Conservation (phyloP, 2,888 invertebrate species). For the Tetragonisca angustula region DNA sequence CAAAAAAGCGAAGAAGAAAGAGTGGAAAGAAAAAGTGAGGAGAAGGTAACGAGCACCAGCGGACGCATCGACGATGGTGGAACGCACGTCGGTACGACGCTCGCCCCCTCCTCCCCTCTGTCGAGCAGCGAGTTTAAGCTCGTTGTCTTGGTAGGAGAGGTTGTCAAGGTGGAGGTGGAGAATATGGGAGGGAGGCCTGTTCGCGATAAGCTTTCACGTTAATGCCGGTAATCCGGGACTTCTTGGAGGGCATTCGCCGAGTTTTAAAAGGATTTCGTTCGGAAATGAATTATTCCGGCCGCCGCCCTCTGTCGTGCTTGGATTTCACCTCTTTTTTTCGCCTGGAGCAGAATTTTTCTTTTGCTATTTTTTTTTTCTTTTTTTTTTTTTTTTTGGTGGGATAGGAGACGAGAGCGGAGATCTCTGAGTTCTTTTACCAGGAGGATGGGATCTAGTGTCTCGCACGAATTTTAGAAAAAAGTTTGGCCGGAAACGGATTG, state of each 20-base stretch:
- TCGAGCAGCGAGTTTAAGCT: conserved; percentile 47
- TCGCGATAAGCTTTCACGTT: conserved; percentile 53
- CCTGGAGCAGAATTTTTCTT: background rate
- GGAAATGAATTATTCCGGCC: conserved; percentile 55
- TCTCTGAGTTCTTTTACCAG: background rate
- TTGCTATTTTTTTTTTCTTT: background rate
- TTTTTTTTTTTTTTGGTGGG: background rate
- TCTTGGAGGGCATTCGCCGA: conserved; percentile 41
- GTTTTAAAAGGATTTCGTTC: conserved; percentile 58
- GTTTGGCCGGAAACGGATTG: background rate
- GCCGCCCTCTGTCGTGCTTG: background rate
- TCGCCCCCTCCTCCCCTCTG: background rate
- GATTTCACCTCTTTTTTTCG: background rate
- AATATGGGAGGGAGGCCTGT: conserved; percentile 32
- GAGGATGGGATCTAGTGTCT: background rate
- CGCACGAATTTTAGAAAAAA: background rate
- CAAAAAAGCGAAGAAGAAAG: conserved; percentile 67
- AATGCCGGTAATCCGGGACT: conserved; percentile 57
- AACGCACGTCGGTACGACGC: conserved; percentile 43
- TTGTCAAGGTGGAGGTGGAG: background rate
- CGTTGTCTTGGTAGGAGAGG: conserved; percentile 34
- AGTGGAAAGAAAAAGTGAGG: conserved; percentile 22
- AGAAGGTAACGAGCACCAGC: conserved; percentile 64
- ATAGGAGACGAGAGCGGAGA: background rate
- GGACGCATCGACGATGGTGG: conserved; percentile 68